Evolutionary conservation across 2,888 invertebrate genomes (phyloP).

Genomic region (Rhorus exstirpatorius): DNA sequence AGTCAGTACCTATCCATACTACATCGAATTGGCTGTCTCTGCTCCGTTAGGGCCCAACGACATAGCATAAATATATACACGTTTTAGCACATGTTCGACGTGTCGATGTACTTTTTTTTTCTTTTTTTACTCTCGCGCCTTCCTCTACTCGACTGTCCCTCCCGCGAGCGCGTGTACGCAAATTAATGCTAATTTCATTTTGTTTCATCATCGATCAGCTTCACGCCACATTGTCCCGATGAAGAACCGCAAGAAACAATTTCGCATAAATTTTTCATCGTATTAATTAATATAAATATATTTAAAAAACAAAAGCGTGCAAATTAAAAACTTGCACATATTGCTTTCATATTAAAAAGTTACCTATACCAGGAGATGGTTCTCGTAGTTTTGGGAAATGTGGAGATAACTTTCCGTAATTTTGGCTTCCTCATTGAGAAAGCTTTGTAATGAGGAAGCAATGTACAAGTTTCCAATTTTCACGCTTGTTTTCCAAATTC

Average conservation of each 20-base stretch:
- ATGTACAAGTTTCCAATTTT: no score
- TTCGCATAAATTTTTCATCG: background rate
- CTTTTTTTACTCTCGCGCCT: constrained; percentile 66
- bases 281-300: no score
- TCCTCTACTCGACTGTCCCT: constrained; percentile 4
- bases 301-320: no score
- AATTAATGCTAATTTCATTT: constrained; percentile 79
- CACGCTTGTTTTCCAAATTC: no score
- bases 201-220: constrained; percentile 60
- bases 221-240: constrained; percentile 9
- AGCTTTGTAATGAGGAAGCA: no score
- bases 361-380: no score
- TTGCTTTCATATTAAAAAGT: no score
- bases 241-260: background rate
- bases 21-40: no score
- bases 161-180: constrained; percentile 71
- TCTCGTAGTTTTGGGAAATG: no score
- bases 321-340: no score
- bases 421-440: no score
- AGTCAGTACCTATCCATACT: constrained; percentile 35
- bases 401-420: no score
- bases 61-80: constrained; percentile 65
- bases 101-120: constrained; percentile 70
- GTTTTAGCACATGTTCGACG: constrained; percentile 70
- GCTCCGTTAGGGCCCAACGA: constrained; percentile 34